Percentiles rank a stretch among this genome's conserved stretches.
Conservation (phyloP, 2,888 invertebrate species). For the Ectemnius lituratus region DNA sequence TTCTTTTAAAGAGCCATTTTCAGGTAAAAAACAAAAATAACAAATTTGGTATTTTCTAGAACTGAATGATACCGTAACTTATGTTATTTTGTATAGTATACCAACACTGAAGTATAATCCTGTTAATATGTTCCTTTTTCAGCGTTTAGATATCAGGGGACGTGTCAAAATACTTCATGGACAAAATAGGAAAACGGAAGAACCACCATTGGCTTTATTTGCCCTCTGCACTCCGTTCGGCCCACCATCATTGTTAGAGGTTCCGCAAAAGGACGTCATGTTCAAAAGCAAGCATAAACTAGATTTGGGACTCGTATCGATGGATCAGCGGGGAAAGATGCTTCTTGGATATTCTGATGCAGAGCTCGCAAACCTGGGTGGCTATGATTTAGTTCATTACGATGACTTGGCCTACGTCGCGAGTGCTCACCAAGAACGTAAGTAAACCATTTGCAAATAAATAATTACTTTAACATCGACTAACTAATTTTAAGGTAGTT, state of each 20-base stretch:
- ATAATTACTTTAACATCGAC: background rate
- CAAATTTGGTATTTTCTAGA: too few species aligned
- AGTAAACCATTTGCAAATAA: constrained; percentile 75
- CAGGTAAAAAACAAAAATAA: too few species aligned
- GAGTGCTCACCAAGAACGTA: constrained; percentile 99
- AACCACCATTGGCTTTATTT: constrained; percentile 95
- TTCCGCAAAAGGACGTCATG: constrained; percentile 99
- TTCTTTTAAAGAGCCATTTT: too few species aligned
- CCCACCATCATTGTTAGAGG: constrained; percentile 96
- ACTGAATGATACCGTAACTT: too few species aligned
- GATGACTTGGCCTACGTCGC: constrained; percentile 98
- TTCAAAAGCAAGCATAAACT: constrained; percentile 99
- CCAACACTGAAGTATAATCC: too few species aligned
- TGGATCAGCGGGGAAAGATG: constrained; percentile 98
- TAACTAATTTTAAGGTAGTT: background rate
- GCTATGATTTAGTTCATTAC: constrained; percentile 98
- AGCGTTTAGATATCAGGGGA: constrained; percentile 99
- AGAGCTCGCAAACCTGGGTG: constrained; percentile 94
- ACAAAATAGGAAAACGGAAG: constrained; percentile 95
- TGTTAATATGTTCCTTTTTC: constrained; percentile 66
- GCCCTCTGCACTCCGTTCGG: constrained; percentile 99
- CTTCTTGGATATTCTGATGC: constrained; percentile 95
- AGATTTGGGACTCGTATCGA: constrained; percentile 96
- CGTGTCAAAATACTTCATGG: constrained; percentile 97
- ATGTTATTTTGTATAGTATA: too few species aligned